Evolutionary conservation across 2,888 invertebrate genomes (phyloP).

Genomic region (Arrhopalites spinosus): DNA sequence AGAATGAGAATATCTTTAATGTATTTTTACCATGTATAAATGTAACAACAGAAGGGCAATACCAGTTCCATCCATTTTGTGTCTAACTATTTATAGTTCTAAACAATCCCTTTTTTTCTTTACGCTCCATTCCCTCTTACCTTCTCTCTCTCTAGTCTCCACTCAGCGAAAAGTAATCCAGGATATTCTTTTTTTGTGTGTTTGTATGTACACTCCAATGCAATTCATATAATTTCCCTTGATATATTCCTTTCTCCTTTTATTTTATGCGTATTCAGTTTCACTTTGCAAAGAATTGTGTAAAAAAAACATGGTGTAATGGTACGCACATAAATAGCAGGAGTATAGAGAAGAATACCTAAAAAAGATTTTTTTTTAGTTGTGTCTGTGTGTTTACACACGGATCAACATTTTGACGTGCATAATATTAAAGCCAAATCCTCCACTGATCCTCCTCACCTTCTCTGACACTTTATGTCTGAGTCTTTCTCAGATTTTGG

Average conservation of each 20-base stretch:
- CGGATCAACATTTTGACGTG: not conserved
- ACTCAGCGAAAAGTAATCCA: not conserved
- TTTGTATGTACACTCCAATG: not conserved
- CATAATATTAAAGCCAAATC: not conserved
- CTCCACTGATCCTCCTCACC: not conserved
- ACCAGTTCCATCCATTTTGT: too few relatives aligned
- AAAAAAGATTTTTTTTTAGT: not conserved
- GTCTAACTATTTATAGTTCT: too few relatives aligned
- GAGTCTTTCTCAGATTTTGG: too few relatives aligned
- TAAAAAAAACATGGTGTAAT: too few relatives aligned
- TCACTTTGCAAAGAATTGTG: not conserved
- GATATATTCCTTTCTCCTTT: not conserved
- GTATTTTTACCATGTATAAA: too few relatives aligned
- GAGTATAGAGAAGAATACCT: not conserved
- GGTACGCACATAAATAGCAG: too few relatives aligned
- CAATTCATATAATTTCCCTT: not conserved
- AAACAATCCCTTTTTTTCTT: too few relatives aligned
- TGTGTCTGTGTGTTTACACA: not conserved
- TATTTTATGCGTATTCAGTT: not conserved
- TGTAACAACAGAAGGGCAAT: too few relatives aligned
- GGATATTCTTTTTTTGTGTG: not conserved
- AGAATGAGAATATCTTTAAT: too few relatives aligned
- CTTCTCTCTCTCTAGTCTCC: slow-evolving; percentile 2
- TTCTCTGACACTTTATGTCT: too few relatives aligned
- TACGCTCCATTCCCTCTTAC: not conserved